Percentiles rank a stretch among this genome's conserved stretches.
phyloP scores from a whole-genome alignment of 2,113 vertebrate genomes.

The Datnioides undecimradiatus region DNA sequence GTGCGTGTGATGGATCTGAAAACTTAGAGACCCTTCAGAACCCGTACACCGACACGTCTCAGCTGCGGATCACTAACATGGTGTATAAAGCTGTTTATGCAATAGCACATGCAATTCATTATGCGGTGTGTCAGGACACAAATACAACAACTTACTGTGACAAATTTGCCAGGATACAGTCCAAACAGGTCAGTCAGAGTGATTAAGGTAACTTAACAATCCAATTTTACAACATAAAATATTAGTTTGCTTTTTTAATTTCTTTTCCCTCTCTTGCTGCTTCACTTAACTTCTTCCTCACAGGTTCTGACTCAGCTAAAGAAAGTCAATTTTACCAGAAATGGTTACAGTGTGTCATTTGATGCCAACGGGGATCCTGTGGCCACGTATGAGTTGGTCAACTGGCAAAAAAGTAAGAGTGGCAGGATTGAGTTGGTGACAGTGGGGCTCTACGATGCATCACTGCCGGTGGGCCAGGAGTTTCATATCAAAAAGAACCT shows the following conservation, averaged over 20 bases:
- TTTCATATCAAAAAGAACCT: too few relatives aligned
- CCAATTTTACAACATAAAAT: too few relatives aligned
- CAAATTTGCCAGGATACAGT: conserved; percentile 45
- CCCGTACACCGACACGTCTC: conserved; percentile 79
- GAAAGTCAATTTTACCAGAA: conserved; percentile 68
- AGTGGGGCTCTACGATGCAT: too few relatives aligned
- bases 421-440: conserved; percentile 64
- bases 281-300: background rate
- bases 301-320: conserved; percentile 73
- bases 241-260: too few relatives aligned
- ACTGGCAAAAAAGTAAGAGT: conserved; percentile 54
- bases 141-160: conserved; percentile 53
- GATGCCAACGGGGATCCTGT: conserved; percentile 77
- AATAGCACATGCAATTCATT: too few relatives aligned
- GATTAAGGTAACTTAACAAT: accelerated
- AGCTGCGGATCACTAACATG: conserved; percentile 80
- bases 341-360: conserved; percentile 74
- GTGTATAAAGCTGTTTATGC: conserved; percentile 82
- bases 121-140: conserved; percentile 61
- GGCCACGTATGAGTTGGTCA: conserved; percentile 74
- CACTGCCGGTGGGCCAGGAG: too few relatives aligned
- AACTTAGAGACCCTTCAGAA: conserved; percentile 61
- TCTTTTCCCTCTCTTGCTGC: background rate
- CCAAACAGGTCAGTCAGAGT: conserved; percentile 64
- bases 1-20: conserved; percentile 74